These are phyloP conservation scores for Chymomyza caudatula DNA, from an alignment of 2,888 invertebrate genomes.

Conservation along the genomic window DNA sequence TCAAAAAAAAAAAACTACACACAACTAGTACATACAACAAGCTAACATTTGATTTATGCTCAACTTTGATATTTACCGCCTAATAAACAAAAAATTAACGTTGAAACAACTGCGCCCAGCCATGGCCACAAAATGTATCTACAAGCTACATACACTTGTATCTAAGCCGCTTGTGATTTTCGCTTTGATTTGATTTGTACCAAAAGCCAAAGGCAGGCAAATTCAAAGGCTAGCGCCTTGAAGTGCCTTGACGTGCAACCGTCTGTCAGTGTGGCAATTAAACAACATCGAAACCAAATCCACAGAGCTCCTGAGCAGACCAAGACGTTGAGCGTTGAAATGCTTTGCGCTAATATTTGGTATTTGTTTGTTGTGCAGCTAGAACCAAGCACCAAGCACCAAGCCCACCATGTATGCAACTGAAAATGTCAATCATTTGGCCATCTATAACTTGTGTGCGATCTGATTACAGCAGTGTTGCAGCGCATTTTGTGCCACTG, in stretches of 20 bases:
- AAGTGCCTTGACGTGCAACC: constrained; percentile 50
- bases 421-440: neutral
- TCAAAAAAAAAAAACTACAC: constrained; percentile 29
- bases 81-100: constrained; percentile 71
- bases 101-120: constrained; percentile 41
- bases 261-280: constrained; percentile 66
- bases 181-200: constrained; percentile 42
- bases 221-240: constrained; percentile 10
- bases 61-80: constrained; percentile 72
- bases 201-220: neutral
- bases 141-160: constrained; percentile 9
- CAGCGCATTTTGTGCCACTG: constrained; percentile 5
- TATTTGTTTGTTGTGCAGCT: constrained; percentile 68
- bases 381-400: constrained; percentile 5
- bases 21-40: constrained; percentile 5
- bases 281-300: constrained; percentile 56
- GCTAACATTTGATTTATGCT: constrained; percentile 66
- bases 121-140: constrained; percentile 21
- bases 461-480: neutral
- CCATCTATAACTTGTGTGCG: neutral
- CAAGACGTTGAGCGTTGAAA: constrained; percentile 55
- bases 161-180: constrained; percentile 28
- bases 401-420: neutral
- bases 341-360: constrained; percentile 65
- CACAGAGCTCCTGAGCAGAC: neutral